phyloP scores from a whole-genome alignment of 2,113 vertebrate genomes.

The Tetrao urogallus region DNA sequence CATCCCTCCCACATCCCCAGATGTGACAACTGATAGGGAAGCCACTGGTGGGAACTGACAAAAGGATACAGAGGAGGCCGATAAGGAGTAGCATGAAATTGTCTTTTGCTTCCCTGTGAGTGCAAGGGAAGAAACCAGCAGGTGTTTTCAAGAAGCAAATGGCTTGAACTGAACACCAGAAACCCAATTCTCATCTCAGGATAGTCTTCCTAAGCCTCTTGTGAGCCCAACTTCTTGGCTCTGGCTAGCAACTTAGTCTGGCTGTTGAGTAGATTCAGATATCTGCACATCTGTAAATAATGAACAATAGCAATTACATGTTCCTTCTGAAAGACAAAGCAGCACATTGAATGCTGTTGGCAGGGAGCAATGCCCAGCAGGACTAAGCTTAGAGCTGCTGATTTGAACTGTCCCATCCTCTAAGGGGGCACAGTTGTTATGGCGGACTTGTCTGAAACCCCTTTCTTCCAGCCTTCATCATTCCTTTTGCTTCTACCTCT shows the following conservation, averaged over 20 bases:
- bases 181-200: conserved; percentile 50
- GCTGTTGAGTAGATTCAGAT: conserved; percentile 52
- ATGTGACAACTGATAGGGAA: conserved; percentile 60
- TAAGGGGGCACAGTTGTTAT: not conserved
- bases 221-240: conserved; percentile 49
- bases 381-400: conserved; percentile 16
- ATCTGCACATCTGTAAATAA: conserved; percentile 68
- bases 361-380: conserved; percentile 51
- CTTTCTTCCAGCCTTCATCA: not conserved
- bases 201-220: conserved; percentile 49
- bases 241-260: not conserved
- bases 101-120: conserved; percentile 60
- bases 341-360: conserved; percentile 57
- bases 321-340: conserved; percentile 54
- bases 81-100: conserved; percentile 72
- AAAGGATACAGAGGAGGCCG: conserved; percentile 36
- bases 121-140: conserved; percentile 57
- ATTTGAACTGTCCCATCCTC: conserved; percentile 1
- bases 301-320: conserved; percentile 36
- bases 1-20: conserved; percentile 18
- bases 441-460: not conserved
- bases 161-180: conserved; percentile 46
- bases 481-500: not conserved
- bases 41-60: conserved; percentile 58
- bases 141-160: conserved; percentile 64